Base-by-base conservation (phyloP, 2,113 vertebrate genomes). In the Echinops telfairi region DNA sequence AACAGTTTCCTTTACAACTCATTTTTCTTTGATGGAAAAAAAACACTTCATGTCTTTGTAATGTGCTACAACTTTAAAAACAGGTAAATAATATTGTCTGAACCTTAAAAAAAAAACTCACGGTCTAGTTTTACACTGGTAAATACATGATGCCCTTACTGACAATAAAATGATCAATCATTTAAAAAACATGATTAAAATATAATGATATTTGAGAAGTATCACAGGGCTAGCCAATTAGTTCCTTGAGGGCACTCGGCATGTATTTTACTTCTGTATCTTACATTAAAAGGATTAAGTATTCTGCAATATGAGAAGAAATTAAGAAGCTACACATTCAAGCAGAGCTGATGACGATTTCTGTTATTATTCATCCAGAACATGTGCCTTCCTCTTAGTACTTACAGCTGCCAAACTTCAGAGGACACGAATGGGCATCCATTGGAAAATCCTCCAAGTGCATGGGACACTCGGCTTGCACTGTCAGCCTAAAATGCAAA, bases 361-460 rank as follows among this genome's bases (percentile, higher is more conserved):
- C 38, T 94, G 66, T 47, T 57, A 83, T 33, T 40, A 88, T 5
- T 62, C 4, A 90, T 66, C 47, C 17, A 31, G 62, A 81, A 86
- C 6, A 89, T 88, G 0, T 53, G 87, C 0, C 47, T 94, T 70
- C 95, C 33, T 31, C 88, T 88, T 94, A 88, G 91, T 98, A 99
- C 99, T 99, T 98, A 99, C 99, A 99, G 98, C 99, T 99, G 98
- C 99, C 99, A 97, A 99, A 99, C 98, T 99, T 99, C 96, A 99
- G 98, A 82, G 99, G 99, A 97, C 99, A 99, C 11, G 99, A 99
- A 97, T 99, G 99, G 91, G 99, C 99, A 98, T 99, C 99, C 99
- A 99, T 99, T 89, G 99, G 99, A 97, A 99, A 99, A 97, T 99
- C 99, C 97, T 99, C 99, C 97, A 99, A 98, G 97, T 99, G 99